Base-by-base conservation (phyloP, 2,113 vertebrate genomes). In the Rissa tridactyla region DNA sequence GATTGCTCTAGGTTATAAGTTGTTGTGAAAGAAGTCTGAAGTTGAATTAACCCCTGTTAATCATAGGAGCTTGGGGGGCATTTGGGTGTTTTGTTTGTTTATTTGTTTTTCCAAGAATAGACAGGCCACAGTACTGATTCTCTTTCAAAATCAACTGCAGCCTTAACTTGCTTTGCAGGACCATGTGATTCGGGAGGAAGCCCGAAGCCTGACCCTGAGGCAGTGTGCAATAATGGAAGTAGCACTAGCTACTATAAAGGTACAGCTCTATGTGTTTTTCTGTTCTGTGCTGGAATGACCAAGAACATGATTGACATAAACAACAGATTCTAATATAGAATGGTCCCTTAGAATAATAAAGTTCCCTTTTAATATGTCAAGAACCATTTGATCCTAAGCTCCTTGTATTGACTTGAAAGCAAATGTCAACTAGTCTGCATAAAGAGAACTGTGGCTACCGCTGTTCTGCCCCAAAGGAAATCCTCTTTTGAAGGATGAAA, bases 181-280 rank as follows among this genome's bases (percentile, higher is more conserved):
- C 42, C 99, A 99, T 15, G 98, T 99, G 66, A 99, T 98, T 85
- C 98, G 99, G 85, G 99, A 99, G 83, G 99, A 99, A 90, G 98
- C 99, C 93, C 98, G 98, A 78, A 99, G 99, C 96, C 98, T 99
- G 97, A 99, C 98, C 4, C 98, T 98, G 81, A 97, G 99, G 94
- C 99, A 99, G 87, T 99, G 99, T 87, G 98, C 99, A 18, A 91
- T 99, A 86, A 99, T 99, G 99, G 99, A 99, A 61, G 98, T 98
- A 62, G 99, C 99, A 58, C 98, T 99, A 71, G 99, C 98, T 65
- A 99, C 99, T 79, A 99, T 99, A 96, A 99, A 99, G 99, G 99
- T 99, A 97, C 77, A 85, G 25, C 69, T 58, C 62, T 15, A 0
- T 1, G 0, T 49, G 8, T 0, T 21, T 42, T 62, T 30, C 69